Percentiles rank a stretch among this genome's conserved stretches.
phyloP scores from a whole-genome alignment of 1,140 invertebrate genomes.

The Drosophila oshimai region DNA sequence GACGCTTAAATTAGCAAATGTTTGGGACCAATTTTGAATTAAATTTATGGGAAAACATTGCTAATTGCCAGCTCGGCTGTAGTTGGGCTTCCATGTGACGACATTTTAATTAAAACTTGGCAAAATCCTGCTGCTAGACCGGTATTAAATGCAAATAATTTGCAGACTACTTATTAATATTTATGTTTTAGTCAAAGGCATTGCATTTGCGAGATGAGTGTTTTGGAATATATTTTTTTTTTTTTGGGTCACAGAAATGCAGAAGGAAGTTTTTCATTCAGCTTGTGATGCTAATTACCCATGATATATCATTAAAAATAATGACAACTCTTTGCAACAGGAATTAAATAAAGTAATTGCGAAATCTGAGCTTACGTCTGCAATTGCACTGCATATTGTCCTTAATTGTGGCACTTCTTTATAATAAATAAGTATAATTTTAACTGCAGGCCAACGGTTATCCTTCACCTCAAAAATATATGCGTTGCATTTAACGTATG shows the following conservation, averaged over 20 bases:
- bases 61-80: conserved; percentile 63
- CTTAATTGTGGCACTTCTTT: not conserved
- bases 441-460: not conserved
- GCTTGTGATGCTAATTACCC: not conserved
- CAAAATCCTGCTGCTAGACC: conserved; percentile 8
- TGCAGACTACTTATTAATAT: conserved; percentile 34
- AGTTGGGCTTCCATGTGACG: conserved; percentile 47
- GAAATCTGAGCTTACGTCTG: not conserved
- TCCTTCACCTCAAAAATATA: conserved; percentile 5
- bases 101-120: conserved; percentile 79
- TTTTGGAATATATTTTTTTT: not conserved
- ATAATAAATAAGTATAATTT: not conserved
- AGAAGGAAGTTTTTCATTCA: not conserved
- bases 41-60: conserved; percentile 70
- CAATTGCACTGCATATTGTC: too few relatives aligned
- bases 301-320: not conserved
- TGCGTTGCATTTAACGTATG: not conserved
- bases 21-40: conserved; percentile 50
- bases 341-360: conserved; percentile 9
- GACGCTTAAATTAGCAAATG: conserved; percentile 45
- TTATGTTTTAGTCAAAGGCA: conserved; percentile 23
- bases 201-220: conserved; percentile 14
- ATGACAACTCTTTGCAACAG: not conserved
- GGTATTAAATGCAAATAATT: conserved; percentile 43
- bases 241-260: not conserved